phyloP scores from a whole-genome alignment of 2,797 vertebrate genomes.

The Manis crassicaudata region DNA sequence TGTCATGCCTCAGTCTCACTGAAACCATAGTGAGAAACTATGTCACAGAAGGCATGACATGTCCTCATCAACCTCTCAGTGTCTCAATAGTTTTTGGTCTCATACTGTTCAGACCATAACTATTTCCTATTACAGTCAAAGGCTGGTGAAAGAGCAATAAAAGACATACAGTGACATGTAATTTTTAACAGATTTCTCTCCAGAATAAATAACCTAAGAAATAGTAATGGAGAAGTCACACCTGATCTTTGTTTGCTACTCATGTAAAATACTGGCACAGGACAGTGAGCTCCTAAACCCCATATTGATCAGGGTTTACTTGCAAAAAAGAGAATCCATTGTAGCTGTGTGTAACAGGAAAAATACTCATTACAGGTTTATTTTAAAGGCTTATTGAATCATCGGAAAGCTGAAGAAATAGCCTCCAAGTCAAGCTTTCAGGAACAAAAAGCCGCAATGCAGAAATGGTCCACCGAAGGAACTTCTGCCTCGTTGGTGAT shows the following conservation, averaged over 20 bases:
- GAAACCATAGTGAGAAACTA: not conserved
- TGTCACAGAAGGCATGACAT: not conserved
- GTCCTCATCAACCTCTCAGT: not conserved
- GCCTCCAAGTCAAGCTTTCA: not conserved
- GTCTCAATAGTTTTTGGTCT: not conserved
- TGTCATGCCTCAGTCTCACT: no score
- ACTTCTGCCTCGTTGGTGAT: not conserved
- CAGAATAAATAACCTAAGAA: not conserved
- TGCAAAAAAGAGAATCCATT: not conserved
- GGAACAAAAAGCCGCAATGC: not conserved
- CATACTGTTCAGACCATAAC: not conserved
- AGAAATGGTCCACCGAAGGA: not conserved
- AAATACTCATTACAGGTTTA: not conserved
- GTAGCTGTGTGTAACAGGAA: not conserved
- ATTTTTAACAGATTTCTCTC: slow-evolving; percentile 1
- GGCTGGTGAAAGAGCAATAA: not conserved
- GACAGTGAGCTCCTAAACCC: not conserved
- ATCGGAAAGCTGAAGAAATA: not conserved
- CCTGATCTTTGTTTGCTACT: not conserved
- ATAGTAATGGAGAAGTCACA: not conserved
- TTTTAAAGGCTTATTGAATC: not conserved
- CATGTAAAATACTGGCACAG: not conserved
- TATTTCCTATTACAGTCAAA: not conserved
- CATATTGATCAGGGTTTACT: not conserved
- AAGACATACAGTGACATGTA: not conserved